A percentile compares a stretch with the other conserved stretches of the same genome.
phyloP scores from a whole-genome alignment of 2,113 vertebrate genomes.

The Paradoxurus hermaphroditus region DNA sequence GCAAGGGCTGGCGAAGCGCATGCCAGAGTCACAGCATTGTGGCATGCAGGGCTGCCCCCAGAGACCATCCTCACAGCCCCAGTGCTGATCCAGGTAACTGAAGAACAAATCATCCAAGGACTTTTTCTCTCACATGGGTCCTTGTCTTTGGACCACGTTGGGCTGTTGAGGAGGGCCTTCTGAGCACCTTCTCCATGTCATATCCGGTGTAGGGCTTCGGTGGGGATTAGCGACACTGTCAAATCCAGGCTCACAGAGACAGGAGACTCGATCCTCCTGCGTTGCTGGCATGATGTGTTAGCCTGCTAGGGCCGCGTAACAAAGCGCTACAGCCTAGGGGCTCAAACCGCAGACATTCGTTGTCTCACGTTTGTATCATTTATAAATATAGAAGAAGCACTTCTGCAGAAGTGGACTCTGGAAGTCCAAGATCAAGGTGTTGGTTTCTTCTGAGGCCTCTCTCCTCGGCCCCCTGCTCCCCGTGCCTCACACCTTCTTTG shows the following conservation, averaged over 20 bases:
- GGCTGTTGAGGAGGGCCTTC: neutral
- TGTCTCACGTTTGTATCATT: neutral
- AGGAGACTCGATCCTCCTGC: neutral
- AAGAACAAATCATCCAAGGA: neutral
- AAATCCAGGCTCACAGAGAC: neutral
- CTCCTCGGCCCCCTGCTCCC: neutral
- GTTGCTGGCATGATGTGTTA: too few species aligned
- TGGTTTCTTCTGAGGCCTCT: neutral
- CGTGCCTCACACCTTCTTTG: rapidly evolving
- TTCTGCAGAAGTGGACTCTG: too few species aligned
- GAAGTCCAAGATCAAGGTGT: neutral
- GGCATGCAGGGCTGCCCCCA: rapidly evolving
- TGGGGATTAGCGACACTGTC: neutral
- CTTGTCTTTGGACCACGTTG: rapidly evolving
- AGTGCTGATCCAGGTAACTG: rapidly evolving
- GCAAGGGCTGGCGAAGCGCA: neutral
- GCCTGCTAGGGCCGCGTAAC: neutral
- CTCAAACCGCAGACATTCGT: neutral
- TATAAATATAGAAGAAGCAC: too few species aligned
- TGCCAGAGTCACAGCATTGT: rapidly evolving
- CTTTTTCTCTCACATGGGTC: rapidly evolving
- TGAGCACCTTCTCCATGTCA: neutral
- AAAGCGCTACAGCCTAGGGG: neutral
- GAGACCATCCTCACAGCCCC: neutral
- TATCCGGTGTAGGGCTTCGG: neutral